Base-by-base conservation (phyloP, 1,140 invertebrate genomes). In the Brachionus rotundiformis region DNA sequence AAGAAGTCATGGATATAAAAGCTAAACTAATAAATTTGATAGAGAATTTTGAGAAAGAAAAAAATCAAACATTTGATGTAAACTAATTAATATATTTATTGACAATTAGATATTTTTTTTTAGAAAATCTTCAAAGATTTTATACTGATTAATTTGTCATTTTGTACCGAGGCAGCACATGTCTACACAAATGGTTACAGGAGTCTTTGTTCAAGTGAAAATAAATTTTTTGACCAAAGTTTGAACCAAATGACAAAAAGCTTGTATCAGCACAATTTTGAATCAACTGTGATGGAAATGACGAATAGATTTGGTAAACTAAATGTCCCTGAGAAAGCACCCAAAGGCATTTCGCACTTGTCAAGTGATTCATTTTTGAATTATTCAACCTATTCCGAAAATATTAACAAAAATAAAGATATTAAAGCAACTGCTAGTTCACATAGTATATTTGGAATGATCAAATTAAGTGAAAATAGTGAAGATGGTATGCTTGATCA, bases 61-160 rank as follows among this genome's bases (percentile, higher is more conserved):
- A 73, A 73, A 73, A 41, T 11, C 36, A 73, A 41, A 23, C 68
- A 29, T 41, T 73, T 68, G 19, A 31, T 68, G 63, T 68, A 68
- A 68, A 16, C n/a, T 33, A 8, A 19, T 39, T 36, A 27, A 2
- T 33, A 19, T 16, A 8, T 6, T 16, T 68, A 49, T 7, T 36
- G 3, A 36, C 3, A 36, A 36, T 61, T 25, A 33, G 36, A 16
- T 1, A 29, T n/a, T 13, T 36, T 16, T 31, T 31, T 65, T 65
- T 65, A 73, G 39, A 23, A 2, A 19, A 73, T 73, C 19, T 44
- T 41, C 33, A 73, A 73, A 73, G 68, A 73, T 7, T 73, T 11
- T 73, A 25, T 39, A 7, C 25, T 73, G 0, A 73, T 73, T 44
- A 33, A 73, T 10, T 16, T 73, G 8, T 73, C 68, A 2, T 73